Conservation (phyloP, 1,140 invertebrate genomes). For the Hyposmocoma kahamanoa region DNA sequence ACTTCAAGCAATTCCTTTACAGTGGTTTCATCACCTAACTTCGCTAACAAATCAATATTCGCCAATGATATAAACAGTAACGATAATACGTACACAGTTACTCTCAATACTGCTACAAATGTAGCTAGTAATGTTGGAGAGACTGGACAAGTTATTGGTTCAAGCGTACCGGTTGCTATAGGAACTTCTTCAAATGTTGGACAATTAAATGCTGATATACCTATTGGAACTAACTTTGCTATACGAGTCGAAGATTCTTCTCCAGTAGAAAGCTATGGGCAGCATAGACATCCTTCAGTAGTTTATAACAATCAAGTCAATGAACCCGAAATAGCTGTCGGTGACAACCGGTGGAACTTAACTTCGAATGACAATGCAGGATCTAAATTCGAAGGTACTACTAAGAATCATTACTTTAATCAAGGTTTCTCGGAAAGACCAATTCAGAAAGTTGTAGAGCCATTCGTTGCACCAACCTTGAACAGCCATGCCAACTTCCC, state of each 20-base stretch:
- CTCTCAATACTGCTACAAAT: conserved; percentile 50
- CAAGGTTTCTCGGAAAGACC: conserved; percentile 5
- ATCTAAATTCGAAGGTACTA: conserved; percentile 13
- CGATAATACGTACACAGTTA: conserved; percentile 43
- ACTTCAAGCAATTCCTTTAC: conserved; percentile 21
- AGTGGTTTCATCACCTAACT: conserved; percentile 25
- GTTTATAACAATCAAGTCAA: conserved; percentile 28
- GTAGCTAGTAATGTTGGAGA: conserved; percentile 33
- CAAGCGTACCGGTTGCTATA: conserved; percentile 46
- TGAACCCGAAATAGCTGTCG: conserved; percentile 29
- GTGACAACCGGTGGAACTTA: conserved; percentile 54
- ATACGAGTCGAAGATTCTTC: conserved; percentile 64
- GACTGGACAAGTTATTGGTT: conserved; percentile 40
- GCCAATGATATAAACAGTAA: conserved; percentile 23
- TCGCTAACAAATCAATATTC: conserved; percentile 31
- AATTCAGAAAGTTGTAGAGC: conserved; percentile 21
- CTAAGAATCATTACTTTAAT: conserved; percentile 24
- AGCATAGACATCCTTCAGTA: conserved; percentile 35
- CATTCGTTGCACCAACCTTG: conserved; percentile 24
- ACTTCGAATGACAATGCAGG: conserved; percentile 17
- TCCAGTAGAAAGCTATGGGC: conserved; percentile 42
- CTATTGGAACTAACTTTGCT: conserved; percentile 68
- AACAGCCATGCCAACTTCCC: conserved; percentile 71
- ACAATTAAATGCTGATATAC: conserved; percentile 61
- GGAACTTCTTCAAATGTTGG: conserved; percentile 34